These are phyloP conservation scores for Sogatella furcifera DNA, from an alignment of 1,140 invertebrate species.

Conservation along the genomic window DNA sequence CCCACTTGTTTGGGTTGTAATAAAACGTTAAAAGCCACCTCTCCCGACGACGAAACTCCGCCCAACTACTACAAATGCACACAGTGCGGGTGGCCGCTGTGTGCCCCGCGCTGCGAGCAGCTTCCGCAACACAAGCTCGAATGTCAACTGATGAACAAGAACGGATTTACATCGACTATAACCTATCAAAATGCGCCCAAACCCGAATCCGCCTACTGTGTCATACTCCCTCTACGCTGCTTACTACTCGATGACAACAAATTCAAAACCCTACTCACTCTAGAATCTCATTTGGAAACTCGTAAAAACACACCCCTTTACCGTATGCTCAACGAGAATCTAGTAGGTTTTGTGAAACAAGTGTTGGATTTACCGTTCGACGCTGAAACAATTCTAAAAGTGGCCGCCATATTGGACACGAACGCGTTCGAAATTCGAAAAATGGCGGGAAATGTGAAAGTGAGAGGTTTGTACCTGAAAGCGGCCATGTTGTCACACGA, in stretches of 20 bases:
- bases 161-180: not conserved
- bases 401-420: conserved; percentile 53
- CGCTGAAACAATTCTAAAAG: conserved; percentile 43
- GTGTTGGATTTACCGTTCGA: conserved; percentile 29
- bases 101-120: conserved; percentile 10
- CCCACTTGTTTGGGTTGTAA: conserved; percentile 48
- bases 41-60: conserved; percentile 28
- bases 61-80: conserved; percentile 10
- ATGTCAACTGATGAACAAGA: conserved; percentile 14
- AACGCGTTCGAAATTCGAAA: conserved; percentile 53
- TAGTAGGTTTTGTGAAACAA: conserved; percentile 46
- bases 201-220: conserved; percentile 16
- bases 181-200: conserved; percentile 3
- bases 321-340: conserved; percentile 42
- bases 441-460: conserved; percentile 23
- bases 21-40: conserved; percentile 32
- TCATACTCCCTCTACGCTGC: conserved; percentile 17
- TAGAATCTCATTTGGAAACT: conserved; percentile 48
- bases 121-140: conserved; percentile 2
- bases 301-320: conserved; percentile 45
- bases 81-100: conserved; percentile 19
- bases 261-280: conserved; percentile 35
- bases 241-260: conserved; percentile 6
- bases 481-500: conserved; percentile 54
- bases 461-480: conserved; percentile 51